Base-by-base conservation (phyloP, 2,797 vertebrate species). In the Melanotaenia boesemani region DNA sequence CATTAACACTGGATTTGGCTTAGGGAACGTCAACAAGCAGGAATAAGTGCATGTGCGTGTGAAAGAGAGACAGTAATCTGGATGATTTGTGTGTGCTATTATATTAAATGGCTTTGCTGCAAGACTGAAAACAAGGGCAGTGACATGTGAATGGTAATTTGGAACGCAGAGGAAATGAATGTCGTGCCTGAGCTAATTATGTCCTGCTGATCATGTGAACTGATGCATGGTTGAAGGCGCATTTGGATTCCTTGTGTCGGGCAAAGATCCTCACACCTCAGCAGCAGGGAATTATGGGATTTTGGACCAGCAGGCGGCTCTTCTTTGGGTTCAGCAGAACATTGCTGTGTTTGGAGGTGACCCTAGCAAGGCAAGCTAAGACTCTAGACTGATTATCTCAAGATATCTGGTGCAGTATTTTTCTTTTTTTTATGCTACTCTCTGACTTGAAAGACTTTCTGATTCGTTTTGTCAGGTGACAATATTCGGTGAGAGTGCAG, bases 211-310 rank as follows among this genome's bases (percentile, higher is more conserved):
- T 83, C 73, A 83, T 85, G 81, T 86, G 73, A 86, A 55, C 13
- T 57, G 26, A 1, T 75, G 50, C 57, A 0, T 77, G 61, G 57
- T 70, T 86, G 24, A 83, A 95, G 95, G 95, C 32, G 95, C 94
- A 0, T 95, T 96, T 61, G 95, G 94, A 34, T 95, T 95, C 88
- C 93, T 96, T 0, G 93, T 96, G 65, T 92, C 92, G 6, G 95
- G 95, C 1, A 92, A 87, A 82, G 88, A 95, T 66, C 83, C 89
- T 8, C 71, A 79, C 52, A 75, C 82, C 4, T 91, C 93, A 1
- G 89, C 93, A 0, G 59, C 81, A 9, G 95, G 94, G 66, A 96
- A 96, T 83, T 95, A 94, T 69, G 95, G 94, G 66, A 89, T 96
- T 64, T 46, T 95, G 89, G 95, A 96, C 77, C 95, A 96, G 85